Evolutionary conservation across 2,888 invertebrate species (phyloP).

Genomic region (Hedychridium roseum): DNA sequence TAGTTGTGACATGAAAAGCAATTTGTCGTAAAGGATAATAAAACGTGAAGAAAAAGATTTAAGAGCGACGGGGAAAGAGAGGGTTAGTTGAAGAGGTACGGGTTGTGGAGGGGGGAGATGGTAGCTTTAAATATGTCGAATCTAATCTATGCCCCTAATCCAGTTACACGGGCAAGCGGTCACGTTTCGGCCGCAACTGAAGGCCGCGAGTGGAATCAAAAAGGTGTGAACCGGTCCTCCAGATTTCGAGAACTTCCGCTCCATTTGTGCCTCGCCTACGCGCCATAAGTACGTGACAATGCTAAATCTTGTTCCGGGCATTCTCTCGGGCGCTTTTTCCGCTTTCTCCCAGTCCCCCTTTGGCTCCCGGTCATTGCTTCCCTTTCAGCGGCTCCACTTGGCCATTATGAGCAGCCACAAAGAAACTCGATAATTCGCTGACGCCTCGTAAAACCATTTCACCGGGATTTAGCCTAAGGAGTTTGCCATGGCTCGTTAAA

Average conservation of each 20-base stretch:
- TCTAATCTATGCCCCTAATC: slow-evolving; percentile 55
- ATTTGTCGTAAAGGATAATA: too few species aligned
- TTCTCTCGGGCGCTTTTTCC: not conserved
- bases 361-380: not conserved
- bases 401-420: slow-evolving; percentile 14
- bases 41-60: too few species aligned
- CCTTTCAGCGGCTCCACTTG: not conserved
- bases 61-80: too few species aligned
- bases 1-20: too few species aligned
- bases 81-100: too few species aligned
- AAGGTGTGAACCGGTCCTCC: slow-evolving; percentile 20
- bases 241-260: slow-evolving; percentile 33
- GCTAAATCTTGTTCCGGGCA: slow-evolving; percentile 32
- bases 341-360: slow-evolving; percentile 2
- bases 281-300: slow-evolving; percentile 26
- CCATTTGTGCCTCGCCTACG: slow-evolving; percentile 20
- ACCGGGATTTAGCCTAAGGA: slow-evolving; percentile 17
- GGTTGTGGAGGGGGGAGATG: slow-evolving; percentile 7
- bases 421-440: slow-evolving; percentile 20
- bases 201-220: slow-evolving; percentile 34
- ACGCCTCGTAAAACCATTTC: slow-evolving; percentile 15
- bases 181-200: slow-evolving; percentile 39
- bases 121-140: slow-evolving; percentile 49
- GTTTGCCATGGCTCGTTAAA: slow-evolving; percentile 47
- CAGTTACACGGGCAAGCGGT: slow-evolving; percentile 56